A percentile compares a stretch with the other conserved stretches of the same genome.
phyloP scores from a whole-genome alignment of 1,140 invertebrate genomes.

The Chelonus insularis region DNA sequence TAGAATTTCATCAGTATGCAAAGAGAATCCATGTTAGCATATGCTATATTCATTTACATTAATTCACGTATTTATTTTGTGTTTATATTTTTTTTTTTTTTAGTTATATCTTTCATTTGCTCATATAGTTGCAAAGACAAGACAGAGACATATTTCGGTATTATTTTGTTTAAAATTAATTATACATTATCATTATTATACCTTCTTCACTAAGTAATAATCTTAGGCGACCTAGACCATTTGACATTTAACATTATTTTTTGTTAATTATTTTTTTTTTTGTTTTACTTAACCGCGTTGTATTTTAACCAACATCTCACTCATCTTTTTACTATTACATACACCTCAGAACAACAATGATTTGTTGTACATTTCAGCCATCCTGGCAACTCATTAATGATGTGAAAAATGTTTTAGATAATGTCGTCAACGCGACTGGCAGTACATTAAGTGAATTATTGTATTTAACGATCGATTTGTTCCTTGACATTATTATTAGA shows the following conservation, averaged over 20 bases:
- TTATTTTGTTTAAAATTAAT: conserved; percentile 15
- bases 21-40: background rate
- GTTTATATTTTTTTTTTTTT: background rate
- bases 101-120: background rate
- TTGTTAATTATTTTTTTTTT: conserved; percentile 13
- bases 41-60: background rate
- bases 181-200: conserved; percentile 18
- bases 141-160: background rate
- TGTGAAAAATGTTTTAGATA: conserved; percentile 34
- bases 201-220: conserved; percentile 12
- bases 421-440: conserved; percentile 47
- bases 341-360: background rate
- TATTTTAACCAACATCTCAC: background rate
- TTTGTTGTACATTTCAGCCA: background rate
- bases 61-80: background rate
- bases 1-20: too few relatives aligned
- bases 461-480: conserved; percentile 13
- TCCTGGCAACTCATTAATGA: background rate
- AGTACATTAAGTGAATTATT: conserved; percentile 40
- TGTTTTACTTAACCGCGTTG: conserved; percentile 17
- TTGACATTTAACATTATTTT: conserved; percentile 4
- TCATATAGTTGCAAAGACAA: background rate
- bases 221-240: conserved; percentile 27
- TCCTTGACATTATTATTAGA: conserved; percentile 12
- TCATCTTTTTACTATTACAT: background rate